Evolutionary conservation across 2,888 invertebrate genomes (phyloP).

Genomic region (Lampropteryx suffumata): DNA sequence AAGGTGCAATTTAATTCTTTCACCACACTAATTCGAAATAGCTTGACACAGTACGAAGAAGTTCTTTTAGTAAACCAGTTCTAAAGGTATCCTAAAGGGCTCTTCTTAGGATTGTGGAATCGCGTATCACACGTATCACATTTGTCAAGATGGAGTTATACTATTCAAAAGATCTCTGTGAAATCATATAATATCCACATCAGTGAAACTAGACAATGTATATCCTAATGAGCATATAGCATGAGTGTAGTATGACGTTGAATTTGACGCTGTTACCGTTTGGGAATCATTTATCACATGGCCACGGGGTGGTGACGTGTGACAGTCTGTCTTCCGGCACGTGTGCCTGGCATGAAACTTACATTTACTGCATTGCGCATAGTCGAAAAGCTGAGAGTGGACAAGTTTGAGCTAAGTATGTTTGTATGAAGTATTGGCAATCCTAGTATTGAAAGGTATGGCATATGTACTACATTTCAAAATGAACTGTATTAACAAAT

Average conservation of each 20-base stretch:
- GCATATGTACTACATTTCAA: no score
- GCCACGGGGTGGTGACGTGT: slow-evolving; percentile 32
- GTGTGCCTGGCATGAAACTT: slow-evolving; percentile 18
- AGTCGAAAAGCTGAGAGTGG: not conserved
- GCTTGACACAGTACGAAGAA: no score
- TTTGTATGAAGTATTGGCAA: no score
- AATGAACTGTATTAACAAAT: no score
- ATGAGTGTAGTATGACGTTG: slow-evolving; percentile 27
- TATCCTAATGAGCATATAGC: slow-evolving; percentile 32
- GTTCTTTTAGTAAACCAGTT: no score
- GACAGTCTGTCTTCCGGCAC: slow-evolving; percentile 27
- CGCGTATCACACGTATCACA: no score
- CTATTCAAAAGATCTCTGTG: not conserved
- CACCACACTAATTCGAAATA: no score
- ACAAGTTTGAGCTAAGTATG: not conserved
- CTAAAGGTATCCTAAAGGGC: no score
- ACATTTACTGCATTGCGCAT: slow-evolving; percentile 24
- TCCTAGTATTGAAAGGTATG: no score
- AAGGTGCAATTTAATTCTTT: no score
- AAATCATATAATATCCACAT: no score
- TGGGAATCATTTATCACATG: slow-evolving; percentile 30
- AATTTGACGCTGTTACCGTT: slow-evolving; percentile 31
- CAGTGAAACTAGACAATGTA: not conserved
- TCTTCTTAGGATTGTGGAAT: not conserved
- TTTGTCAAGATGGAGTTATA: not conserved